Conservation (phyloP, 37 sponge, comb jelly and placozoan species). For the Lycopodina hypogea region DNA sequence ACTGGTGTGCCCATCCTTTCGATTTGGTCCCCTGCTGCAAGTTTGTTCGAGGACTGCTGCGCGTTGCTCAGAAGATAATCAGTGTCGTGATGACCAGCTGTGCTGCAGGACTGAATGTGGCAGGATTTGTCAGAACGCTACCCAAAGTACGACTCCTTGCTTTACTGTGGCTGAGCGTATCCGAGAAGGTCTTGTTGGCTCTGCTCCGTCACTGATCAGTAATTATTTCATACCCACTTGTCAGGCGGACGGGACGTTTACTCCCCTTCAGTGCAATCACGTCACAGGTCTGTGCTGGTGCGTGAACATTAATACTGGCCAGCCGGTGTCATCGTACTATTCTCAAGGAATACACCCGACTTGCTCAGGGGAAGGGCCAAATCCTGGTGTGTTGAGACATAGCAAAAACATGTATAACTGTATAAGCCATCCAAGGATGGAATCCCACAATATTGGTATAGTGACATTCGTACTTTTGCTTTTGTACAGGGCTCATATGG, state of each 20-base stretch:
- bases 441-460: too few species aligned
- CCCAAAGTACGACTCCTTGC: not conserved
- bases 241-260: constrained; percentile 37
- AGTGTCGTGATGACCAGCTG: constrained; percentile 4
- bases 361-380: constrained; percentile 1
- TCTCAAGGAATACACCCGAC: not conserved
- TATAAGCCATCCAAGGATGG: too few species aligned
- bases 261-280: constrained; percentile 38
- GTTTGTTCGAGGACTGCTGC: not conserved
- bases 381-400: too few species aligned
- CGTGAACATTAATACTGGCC: constrained; percentile 46
- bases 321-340: constrained; percentile 7
- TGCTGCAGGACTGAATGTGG: constrained; percentile 48
- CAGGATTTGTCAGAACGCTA: not conserved
- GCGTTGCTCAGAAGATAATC: not conserved
- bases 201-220: not conserved
- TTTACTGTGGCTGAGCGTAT: not conserved
- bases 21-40: not conserved
- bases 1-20: not conserved
- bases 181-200: too few species aligned
- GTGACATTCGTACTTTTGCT: too few species aligned
- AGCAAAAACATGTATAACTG: too few species aligned
- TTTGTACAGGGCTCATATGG: too few species aligned
- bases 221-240: constrained; percentile 54
- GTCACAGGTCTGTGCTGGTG: constrained; percentile 75